Conservation (phyloP, 2,113 vertebrate genomes). For the Dendrocopos noguchii region DNA sequence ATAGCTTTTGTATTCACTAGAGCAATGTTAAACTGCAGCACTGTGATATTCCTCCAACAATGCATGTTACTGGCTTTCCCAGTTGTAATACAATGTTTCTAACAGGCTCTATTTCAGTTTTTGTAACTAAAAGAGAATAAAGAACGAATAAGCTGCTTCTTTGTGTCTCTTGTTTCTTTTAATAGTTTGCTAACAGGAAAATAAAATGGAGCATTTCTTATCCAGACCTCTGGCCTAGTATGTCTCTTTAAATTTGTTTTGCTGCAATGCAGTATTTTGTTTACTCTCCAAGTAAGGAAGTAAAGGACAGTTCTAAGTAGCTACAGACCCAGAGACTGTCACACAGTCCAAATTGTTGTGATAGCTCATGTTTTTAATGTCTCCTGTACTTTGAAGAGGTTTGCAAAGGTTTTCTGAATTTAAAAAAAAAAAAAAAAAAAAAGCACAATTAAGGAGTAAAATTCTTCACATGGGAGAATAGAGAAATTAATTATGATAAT, state of each 20-base stretch:
- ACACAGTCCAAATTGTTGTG: not conserved
- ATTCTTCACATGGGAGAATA: not conserved
- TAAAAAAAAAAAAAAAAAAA: not conserved
- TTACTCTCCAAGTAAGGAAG: slow-evolving; percentile 49
- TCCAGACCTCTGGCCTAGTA: slow-evolving; percentile 29
- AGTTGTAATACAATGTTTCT: not conserved
- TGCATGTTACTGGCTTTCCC: not conserved
- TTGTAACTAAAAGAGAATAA: not conserved
- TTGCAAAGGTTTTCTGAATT: not conserved
- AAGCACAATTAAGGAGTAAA: not conserved
- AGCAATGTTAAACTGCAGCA: not conserved
- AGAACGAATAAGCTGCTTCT: not conserved
- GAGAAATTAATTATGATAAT: slow-evolving; percentile 3
- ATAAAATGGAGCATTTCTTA: slow-evolving; percentile 15
- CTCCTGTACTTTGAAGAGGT: not conserved
- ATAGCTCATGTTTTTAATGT: not conserved
- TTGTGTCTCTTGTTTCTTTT: not conserved
- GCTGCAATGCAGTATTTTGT: slow-evolving; percentile 74
- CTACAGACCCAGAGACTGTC: slow-evolving; percentile 29
- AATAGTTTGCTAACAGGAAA: slow-evolving; percentile 30
- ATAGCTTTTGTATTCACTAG: not conserved
- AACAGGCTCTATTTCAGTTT: not conserved
- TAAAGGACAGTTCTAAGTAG: slow-evolving; percentile 36
- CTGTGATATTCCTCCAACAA: not conserved
- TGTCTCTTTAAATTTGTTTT: slow-evolving; percentile 55